Conservation (phyloP, 2,888 invertebrate genomes). For the Eulithis testata region DNA sequence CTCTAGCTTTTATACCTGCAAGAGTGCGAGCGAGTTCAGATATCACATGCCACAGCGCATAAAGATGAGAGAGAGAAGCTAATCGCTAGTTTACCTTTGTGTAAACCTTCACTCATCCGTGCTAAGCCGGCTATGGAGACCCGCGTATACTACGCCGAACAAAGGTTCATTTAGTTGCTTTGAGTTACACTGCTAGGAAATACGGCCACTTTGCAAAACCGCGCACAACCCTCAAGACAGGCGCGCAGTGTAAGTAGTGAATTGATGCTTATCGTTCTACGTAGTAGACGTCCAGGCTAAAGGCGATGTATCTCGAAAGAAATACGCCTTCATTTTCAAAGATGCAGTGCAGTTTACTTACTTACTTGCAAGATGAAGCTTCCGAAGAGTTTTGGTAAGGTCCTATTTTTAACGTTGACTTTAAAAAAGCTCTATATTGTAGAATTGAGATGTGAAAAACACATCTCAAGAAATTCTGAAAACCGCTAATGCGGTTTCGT, state of each 20-base stretch:
- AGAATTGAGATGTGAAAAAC: too few species aligned
- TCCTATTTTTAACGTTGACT: background rate
- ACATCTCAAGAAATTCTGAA: background rate
- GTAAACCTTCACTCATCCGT: conserved; percentile 71
- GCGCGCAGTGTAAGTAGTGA: too few species aligned
- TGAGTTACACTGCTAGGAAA: too few species aligned
- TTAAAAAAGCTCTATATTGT: too few species aligned
- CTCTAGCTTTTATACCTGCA: too few species aligned
- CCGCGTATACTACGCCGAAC: too few species aligned
- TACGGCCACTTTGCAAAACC: too few species aligned
- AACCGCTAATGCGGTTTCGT: background rate
- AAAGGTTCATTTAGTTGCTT: too few species aligned
- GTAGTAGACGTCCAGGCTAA: conserved; percentile 7
- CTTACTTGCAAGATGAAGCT: conserved; percentile 6
- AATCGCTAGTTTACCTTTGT: conserved; percentile 58
- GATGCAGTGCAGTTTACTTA: conserved; percentile 23
- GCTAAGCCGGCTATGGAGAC: conserved; percentile 54
- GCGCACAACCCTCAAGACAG: too few species aligned
- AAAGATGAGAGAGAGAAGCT: conserved; percentile 48
- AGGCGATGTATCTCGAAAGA: conserved; percentile 32
- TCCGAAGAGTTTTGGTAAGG: conserved; percentile 7
- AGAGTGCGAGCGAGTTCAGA: background rate
- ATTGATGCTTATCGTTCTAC: too few species aligned
- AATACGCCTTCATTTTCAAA: conserved; percentile 27
- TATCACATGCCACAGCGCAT: background rate